These are phyloP conservation scores for Neopipo cinnamomea DNA, from an alignment of 2,113 vertebrate species.

Conservation along the genomic window DNA sequence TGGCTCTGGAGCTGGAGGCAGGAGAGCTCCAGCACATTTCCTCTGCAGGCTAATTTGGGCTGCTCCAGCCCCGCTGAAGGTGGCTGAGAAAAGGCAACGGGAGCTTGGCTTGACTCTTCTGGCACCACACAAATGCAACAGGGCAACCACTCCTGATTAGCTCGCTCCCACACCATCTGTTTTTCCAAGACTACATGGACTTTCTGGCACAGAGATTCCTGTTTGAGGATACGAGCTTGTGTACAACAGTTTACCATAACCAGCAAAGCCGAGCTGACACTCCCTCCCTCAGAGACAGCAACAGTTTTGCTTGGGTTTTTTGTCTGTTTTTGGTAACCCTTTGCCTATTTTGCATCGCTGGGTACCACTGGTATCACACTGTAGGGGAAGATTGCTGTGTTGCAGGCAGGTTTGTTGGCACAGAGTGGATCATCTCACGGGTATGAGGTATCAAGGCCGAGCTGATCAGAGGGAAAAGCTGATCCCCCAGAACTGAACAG, in stretches of 20 bases:
- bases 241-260: constrained; percentile 59
- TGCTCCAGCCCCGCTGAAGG: constrained; percentile 5
- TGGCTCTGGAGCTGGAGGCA: not conserved
- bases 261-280: constrained; percentile 35
- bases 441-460: not conserved
- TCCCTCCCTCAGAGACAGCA: constrained; percentile 33
- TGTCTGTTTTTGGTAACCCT: not conserved
- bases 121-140: constrained; percentile 23
- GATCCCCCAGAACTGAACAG: fast-evolving
- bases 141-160: constrained; percentile 44
- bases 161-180: constrained; percentile 56
- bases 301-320: not conserved
- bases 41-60: not conserved
- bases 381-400: not conserved
- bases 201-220: constrained; percentile 47
- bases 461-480: not conserved
- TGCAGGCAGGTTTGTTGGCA: not conserved
- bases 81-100: constrained; percentile 4
- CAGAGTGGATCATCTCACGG: fast-evolving
- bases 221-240: constrained; percentile 34
- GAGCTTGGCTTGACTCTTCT: constrained; percentile 41
- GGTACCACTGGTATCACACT: not conserved
- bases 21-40: not conserved
- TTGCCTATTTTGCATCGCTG: not conserved
- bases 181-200: constrained; percentile 38